Percentiles rank a stretch among this genome's conserved stretches.
Conservation (phyloP, 1,140 invertebrate species). For the Euura lappo region DNA sequence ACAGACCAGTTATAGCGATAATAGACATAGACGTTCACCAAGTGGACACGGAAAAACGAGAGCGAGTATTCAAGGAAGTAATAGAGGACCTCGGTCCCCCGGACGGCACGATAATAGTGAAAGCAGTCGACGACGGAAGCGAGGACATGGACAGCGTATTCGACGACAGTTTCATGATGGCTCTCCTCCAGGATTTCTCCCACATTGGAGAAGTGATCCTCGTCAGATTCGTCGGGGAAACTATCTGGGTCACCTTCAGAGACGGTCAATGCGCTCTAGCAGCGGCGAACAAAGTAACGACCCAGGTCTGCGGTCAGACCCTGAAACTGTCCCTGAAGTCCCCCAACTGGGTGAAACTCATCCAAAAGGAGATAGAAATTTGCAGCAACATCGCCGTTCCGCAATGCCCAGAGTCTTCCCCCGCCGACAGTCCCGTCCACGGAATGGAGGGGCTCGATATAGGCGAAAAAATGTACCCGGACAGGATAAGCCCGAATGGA, state of each 20-base stretch:
- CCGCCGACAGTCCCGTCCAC: constrained; percentile 27
- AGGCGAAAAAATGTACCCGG: constrained; percentile 34
- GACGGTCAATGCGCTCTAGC: constrained; percentile 84
- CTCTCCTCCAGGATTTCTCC: constrained; percentile 74
- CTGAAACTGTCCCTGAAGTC: constrained; percentile 82
- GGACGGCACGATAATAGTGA: constrained; percentile 91
- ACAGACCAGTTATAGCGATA: constrained; percentile 90
- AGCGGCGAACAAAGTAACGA: constrained; percentile 68
- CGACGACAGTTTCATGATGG: constrained; percentile 76
- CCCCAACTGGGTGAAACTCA: constrained; percentile 80
- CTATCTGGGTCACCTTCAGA: constrained; percentile 89
- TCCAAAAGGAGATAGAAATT: constrained; percentile 81
- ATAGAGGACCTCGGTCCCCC: constrained; percentile 89
- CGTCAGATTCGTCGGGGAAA: constrained; percentile 87
- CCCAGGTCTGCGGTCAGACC: constrained; percentile 71
- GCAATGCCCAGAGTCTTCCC: constrained; percentile 64
- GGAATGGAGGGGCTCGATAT: constrained; percentile 56
- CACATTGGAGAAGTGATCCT: constrained; percentile 86
- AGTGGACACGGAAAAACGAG: constrained; percentile 76
- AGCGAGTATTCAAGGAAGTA: constrained; percentile 82
- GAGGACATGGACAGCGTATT: constrained; percentile 60
- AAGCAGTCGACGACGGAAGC: constrained; percentile 42
- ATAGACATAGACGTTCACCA: constrained; percentile 87
- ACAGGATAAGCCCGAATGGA: constrained; percentile 40
- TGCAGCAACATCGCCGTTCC: constrained; percentile 85